These are phyloP conservation scores for Torymus auratus DNA, from an alignment of 2,888 invertebrate species.

Conservation along the genomic window DNA sequence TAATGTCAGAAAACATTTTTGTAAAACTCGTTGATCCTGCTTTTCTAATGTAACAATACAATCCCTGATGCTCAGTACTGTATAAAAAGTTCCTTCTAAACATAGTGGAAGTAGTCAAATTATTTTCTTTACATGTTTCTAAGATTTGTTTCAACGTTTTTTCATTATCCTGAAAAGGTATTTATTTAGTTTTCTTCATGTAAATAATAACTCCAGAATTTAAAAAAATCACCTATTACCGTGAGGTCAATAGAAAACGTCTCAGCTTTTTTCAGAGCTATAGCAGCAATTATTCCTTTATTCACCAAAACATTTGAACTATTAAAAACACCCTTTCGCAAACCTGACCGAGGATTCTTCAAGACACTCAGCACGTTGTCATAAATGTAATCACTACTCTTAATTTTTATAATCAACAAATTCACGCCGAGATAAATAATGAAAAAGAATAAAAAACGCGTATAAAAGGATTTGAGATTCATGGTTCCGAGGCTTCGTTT, in stretches of 20 bases:
- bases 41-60: slow-evolving; percentile 76
- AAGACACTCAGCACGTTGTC: slow-evolving; percentile 21
- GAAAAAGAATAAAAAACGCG: slow-evolving; percentile 46
- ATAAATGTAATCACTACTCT: slow-evolving; percentile 33
- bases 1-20: slow-evolving; percentile 72
- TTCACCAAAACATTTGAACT: not conserved
- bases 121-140: slow-evolving; percentile 68
- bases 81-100: slow-evolving; percentile 69
- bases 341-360: not conserved
- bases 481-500: slow-evolving; percentile 13
- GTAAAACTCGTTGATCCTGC: slow-evolving; percentile 74
- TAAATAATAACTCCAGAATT: not conserved
- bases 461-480: slow-evolving; percentile 29
- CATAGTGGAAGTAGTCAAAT: slow-evolving; percentile 65
- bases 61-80: slow-evolving; percentile 63
- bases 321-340: not conserved
- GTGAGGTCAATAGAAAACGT: slow-evolving; percentile 4
- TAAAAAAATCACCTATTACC: slow-evolving; percentile 9
- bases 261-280: not conserved
- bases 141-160: slow-evolving; percentile 62
- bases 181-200: not conserved
- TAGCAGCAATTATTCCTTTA: too few relatives aligned
- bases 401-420: slow-evolving; percentile 43
- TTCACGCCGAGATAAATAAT: slow-evolving; percentile 44
- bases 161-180: slow-evolving; percentile 35